Conservation (phyloP, 1,140 invertebrate species). For the Habropoda laboriosa region DNA sequence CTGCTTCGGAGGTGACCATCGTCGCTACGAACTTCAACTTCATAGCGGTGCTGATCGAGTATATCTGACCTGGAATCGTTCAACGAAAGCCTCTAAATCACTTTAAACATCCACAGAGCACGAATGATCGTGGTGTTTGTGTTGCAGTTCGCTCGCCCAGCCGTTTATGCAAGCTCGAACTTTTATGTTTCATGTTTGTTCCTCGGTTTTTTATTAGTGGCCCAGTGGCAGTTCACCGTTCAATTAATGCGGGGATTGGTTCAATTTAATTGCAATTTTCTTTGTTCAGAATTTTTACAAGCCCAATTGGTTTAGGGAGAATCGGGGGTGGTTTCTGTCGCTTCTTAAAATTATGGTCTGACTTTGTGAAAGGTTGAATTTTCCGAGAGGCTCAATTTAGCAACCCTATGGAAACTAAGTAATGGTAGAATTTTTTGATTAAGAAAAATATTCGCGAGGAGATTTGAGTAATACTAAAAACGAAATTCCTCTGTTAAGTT, state of each 20-base stretch:
- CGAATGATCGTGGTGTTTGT: conserved; percentile 2
- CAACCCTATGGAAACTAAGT: too few relatives aligned
- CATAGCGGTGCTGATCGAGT: conserved; percentile 79
- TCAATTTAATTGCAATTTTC: background rate
- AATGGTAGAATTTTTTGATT: too few relatives aligned
- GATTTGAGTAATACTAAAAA: too few relatives aligned
- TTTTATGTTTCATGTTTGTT: too few relatives aligned
- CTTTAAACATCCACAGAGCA: conserved; percentile 23
- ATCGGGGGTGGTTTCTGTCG: background rate
- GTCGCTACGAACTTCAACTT: conserved; percentile 59
- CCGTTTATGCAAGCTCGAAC: conserved; percentile 28
- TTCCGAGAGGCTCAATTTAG: too few relatives aligned
- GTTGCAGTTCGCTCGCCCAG: conserved; percentile 27
- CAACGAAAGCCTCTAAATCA: conserved; percentile 65
- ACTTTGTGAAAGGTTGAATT: too few relatives aligned
- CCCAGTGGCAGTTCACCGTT: background rate
- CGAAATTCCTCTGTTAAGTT: too few relatives aligned
- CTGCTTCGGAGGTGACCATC: conserved; percentile 50
- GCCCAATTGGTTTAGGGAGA: background rate
- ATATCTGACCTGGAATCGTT: conserved; percentile 84
- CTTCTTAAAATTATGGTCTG: background rate
- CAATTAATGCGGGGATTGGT: background rate
- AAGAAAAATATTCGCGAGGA: too few relatives aligned
- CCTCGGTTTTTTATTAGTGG: background rate
- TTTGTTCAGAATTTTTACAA: background rate